Percentiles rank a stretch among this genome's conserved stretches.
Evolutionary conservation across 1,140 invertebrate species (phyloP).

Genomic region (Elymnias hypermnestra): DNA sequence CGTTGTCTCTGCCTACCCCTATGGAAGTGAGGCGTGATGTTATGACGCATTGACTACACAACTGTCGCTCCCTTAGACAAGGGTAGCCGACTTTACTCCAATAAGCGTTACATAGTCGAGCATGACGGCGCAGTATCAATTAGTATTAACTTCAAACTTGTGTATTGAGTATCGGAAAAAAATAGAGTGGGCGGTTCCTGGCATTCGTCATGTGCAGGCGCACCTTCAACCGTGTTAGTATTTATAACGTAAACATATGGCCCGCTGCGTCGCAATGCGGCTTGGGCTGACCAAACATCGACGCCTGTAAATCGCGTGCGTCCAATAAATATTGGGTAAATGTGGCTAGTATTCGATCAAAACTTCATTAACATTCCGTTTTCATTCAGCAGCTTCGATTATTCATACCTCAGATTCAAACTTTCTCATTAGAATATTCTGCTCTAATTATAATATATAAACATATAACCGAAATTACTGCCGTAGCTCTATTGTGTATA

Average conservation of each 20-base stretch:
- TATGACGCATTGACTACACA: too few species aligned
- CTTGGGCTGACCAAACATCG: conserved; percentile 19
- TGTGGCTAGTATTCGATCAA: conserved; percentile 9
- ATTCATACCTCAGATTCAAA: not conserved
- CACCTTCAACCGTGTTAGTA: conserved; percentile 42
- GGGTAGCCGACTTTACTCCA: too few species aligned
- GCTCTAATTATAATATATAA: too few species aligned
- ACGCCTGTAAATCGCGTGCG: conserved; percentile 18
- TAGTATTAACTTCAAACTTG: not conserved
- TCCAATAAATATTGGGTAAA: conserved; percentile 15
- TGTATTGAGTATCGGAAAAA: conserved; percentile 7
- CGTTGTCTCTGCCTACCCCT: too few species aligned
- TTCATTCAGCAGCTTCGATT: not conserved
- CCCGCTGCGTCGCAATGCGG: conserved; percentile 20
- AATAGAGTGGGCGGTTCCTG: conserved; percentile 52
- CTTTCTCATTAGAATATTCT: too few species aligned
- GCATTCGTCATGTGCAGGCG: conserved; percentile 43
- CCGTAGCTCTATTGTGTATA: too few species aligned
- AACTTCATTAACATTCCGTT: conserved; percentile 12
- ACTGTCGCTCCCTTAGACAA: too few species aligned
- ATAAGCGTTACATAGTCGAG: too few species aligned
- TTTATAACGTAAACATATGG: conserved; percentile 64
- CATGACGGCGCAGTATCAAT: too few species aligned
- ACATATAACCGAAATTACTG: too few species aligned
- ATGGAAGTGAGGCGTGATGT: too few species aligned